phyloP scores from a whole-genome alignment of 2,888 invertebrate genomes.

The Dysmachus trigonus region DNA sequence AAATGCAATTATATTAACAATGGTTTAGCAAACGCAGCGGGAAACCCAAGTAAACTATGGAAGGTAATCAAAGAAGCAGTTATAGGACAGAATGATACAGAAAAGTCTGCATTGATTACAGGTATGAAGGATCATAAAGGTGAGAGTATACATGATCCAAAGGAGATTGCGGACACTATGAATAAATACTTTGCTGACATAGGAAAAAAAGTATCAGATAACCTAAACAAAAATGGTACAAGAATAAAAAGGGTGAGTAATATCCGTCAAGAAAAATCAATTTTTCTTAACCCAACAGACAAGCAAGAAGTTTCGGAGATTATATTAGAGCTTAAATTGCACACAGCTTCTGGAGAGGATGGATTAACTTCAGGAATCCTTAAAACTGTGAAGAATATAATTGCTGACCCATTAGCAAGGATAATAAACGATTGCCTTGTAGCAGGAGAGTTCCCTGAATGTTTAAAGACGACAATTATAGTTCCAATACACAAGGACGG shows the following conservation, averaged over 20 bases:
- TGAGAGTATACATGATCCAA: neutral
- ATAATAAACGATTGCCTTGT: too few relatives aligned
- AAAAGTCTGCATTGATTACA: neutral
- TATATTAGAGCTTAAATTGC: neutral
- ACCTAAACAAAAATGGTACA: neutral
- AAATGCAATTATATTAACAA: neutral
- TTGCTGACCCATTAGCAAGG: too few relatives aligned
- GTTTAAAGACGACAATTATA: too few relatives aligned
- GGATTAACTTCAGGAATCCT: neutral
- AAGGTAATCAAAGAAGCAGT: neutral
- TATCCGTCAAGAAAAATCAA: neutral
- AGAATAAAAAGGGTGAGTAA: neutral
- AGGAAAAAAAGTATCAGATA: neutral
- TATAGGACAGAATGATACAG: neutral
- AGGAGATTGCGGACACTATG: neutral
- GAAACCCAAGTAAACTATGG: too few relatives aligned
- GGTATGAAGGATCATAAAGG: neutral
- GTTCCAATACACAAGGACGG: neutral
- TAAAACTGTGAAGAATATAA: neutral
- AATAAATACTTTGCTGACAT: neutral
- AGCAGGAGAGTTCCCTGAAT: too few relatives aligned
- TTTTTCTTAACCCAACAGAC: neutral
- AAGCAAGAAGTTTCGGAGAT: neutral
- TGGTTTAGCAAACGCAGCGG: too few relatives aligned
- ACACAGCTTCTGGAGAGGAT: neutral